A percentile compares a stretch with the other conserved stretches of the same genome.
phyloP scores from a whole-genome alignment of 2,113 vertebrate species.

The Gymnorhina tibicen region DNA sequence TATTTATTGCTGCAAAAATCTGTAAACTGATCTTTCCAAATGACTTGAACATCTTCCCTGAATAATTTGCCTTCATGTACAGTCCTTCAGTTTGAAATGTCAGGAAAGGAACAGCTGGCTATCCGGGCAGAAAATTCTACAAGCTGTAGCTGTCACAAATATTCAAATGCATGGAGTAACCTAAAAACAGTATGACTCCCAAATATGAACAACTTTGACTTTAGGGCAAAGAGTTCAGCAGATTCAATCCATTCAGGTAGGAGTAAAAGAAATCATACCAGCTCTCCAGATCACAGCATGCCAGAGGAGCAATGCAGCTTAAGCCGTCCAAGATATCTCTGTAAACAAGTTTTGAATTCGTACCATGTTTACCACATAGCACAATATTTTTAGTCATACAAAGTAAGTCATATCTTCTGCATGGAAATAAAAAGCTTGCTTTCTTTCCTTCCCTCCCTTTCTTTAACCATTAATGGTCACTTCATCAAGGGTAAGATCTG shows the following conservation, averaged over 20 bases:
- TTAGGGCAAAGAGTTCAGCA: neutral
- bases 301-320: neutral
- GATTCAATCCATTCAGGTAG: neutral
- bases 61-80: neutral
- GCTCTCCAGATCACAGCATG: neutral
- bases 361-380: neutral
- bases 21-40: constrained; percentile 26
- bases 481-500: neutral
- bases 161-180: neutral
- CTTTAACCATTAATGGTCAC: neutral
- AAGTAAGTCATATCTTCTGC: neutral
- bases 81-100: neutral
- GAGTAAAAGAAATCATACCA: neutral
- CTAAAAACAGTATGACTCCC: neutral
- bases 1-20: neutral
- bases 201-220: neutral
- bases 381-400: neutral
- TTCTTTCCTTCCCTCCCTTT: neutral
- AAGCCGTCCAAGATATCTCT: neutral
- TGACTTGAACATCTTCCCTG: neutral
- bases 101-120: neutral
- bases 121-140: constrained; percentile 22
- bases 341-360: constrained; percentile 21
- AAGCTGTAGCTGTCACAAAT: neutral
- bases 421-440: neutral